Conservation (phyloP, 2,888 invertebrate species). For the Acleris sparsana region DNA sequence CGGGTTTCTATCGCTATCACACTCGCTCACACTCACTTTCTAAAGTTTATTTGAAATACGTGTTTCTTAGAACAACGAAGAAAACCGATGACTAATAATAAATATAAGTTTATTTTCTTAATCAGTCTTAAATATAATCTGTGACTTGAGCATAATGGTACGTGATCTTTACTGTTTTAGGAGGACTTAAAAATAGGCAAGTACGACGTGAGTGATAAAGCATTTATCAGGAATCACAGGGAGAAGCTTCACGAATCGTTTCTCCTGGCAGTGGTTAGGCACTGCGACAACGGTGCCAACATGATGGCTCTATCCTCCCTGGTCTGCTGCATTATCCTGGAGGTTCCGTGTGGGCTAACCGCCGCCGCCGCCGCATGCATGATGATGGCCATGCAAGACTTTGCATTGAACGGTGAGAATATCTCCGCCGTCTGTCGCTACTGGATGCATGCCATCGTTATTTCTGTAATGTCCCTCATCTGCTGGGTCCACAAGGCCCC, state of each 20-base stretch:
- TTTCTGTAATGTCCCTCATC: slow-evolving; percentile 84
- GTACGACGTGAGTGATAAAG: slow-evolving; percentile 72
- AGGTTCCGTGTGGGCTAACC: slow-evolving; percentile 85
- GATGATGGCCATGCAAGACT: slow-evolving; percentile 85
- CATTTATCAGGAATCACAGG: slow-evolving; percentile 77
- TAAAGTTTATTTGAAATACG: too few relatives aligned
- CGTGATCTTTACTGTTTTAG: slow-evolving; percentile 44
- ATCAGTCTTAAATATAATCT: too few relatives aligned
- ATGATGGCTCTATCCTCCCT: slow-evolving; percentile 81
- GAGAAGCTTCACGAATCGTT: slow-evolving; percentile 71
- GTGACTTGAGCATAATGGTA: neutral
- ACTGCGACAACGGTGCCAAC: slow-evolving; percentile 72
- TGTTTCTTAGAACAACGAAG: too few relatives aligned
- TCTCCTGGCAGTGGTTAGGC: slow-evolving; percentile 66
- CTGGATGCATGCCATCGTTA: slow-evolving; percentile 84
- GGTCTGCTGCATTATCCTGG: slow-evolving; percentile 81
- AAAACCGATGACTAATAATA: too few relatives aligned
- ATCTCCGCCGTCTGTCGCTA: slow-evolving; percentile 63
- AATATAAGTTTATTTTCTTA: too few relatives aligned
- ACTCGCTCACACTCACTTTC: too few relatives aligned
- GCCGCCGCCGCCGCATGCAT: slow-evolving; percentile 84
- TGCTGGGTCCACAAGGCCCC: slow-evolving; percentile 85
- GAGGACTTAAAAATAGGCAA: slow-evolving; percentile 66
- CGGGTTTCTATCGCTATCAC: too few relatives aligned
- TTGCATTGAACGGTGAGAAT: slow-evolving; percentile 65